These are phyloP conservation scores for Standfussiana lucernea DNA, from an alignment of 2,888 invertebrate genomes.

Conservation along the genomic window DNA sequence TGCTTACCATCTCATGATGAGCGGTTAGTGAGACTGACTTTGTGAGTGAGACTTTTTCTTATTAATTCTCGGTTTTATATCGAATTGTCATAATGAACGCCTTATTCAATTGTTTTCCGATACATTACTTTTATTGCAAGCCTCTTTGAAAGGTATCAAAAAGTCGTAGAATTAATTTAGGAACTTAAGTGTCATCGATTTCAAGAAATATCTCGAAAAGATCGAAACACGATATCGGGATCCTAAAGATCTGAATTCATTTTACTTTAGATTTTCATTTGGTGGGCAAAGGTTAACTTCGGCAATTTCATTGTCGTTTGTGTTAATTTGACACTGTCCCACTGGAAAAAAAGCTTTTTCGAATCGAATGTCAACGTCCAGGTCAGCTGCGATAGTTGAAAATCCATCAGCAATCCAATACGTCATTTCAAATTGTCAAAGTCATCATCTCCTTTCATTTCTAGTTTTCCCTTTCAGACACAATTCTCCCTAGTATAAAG, in stretches of 20 bases:
- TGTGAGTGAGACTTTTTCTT: too few relatives aligned
- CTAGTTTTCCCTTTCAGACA: background rate
- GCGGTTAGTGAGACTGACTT: background rate
- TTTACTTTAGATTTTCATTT: background rate
- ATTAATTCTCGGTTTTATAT: conserved; percentile 19
- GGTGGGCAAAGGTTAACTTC: background rate
- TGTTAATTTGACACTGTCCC: background rate
- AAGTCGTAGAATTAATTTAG: conserved; percentile 58
- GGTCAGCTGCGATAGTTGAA: background rate
- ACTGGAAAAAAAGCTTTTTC: background rate
- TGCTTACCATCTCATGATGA: background rate
- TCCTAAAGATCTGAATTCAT: background rate
- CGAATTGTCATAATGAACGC: conserved; percentile 19
- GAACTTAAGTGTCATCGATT: background rate
- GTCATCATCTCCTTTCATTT: background rate
- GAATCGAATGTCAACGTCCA: background rate
- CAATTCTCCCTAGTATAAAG: background rate
- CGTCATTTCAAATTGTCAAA: background rate
- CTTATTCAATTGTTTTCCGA: conserved; percentile 57
- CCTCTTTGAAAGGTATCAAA: conserved; percentile 52
- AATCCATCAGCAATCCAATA: background rate
- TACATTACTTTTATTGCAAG: conserved; percentile 47
- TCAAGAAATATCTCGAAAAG: conserved; percentile 10
- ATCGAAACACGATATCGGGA: background rate
- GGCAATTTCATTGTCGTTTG: background rate